A percentile compares a stretch with the other conserved stretches of the same genome.
Evolutionary conservation across 2,888 invertebrate species (phyloP).

Genomic region (Rhaphigaster nebulosa): DNA sequence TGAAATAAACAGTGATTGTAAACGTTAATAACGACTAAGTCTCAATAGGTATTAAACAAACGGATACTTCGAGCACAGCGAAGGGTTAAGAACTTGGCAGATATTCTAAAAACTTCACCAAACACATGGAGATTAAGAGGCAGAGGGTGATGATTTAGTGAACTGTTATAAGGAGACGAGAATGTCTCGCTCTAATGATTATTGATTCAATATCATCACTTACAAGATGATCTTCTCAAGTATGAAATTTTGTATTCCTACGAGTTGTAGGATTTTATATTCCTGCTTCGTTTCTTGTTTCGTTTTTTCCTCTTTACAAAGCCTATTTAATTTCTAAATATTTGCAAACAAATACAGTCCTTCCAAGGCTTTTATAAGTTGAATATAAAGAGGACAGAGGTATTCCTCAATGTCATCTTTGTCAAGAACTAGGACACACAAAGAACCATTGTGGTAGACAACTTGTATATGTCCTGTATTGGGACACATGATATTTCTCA

Average conservation of each 20-base stretch:
- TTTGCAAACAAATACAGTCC: too few relatives aligned
- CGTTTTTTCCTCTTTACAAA: too few relatives aligned
- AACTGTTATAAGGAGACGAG: not conserved
- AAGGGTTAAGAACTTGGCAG: not conserved
- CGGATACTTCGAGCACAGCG: not conserved
- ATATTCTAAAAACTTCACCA: not conserved
- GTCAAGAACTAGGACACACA: too few relatives aligned
- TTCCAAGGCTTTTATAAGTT: too few relatives aligned
- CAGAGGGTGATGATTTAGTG: not conserved
- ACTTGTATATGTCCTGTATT: too few relatives aligned
- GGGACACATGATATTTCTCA: too few relatives aligned
- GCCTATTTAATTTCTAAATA: too few relatives aligned
- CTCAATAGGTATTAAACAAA: not conserved
- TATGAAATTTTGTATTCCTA: not conserved
- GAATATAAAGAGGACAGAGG: too few relatives aligned
- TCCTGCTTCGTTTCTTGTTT: too few relatives aligned
- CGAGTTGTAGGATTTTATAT: not conserved
- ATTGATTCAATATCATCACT: not conserved
- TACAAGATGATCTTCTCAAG: not conserved
- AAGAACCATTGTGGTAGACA: too few relatives aligned
- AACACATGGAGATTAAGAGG: constrained; percentile 23
- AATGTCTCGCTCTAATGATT: not conserved
- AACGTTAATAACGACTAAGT: not conserved
- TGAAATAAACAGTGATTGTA: too few relatives aligned
- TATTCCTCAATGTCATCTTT: too few relatives aligned